Evolutionary conservation across 2,113 vertebrate genomes (phyloP), one percentile per base, ranked within the genome.

Genomic region (Tragelaphus strepsiceros): DNA sequence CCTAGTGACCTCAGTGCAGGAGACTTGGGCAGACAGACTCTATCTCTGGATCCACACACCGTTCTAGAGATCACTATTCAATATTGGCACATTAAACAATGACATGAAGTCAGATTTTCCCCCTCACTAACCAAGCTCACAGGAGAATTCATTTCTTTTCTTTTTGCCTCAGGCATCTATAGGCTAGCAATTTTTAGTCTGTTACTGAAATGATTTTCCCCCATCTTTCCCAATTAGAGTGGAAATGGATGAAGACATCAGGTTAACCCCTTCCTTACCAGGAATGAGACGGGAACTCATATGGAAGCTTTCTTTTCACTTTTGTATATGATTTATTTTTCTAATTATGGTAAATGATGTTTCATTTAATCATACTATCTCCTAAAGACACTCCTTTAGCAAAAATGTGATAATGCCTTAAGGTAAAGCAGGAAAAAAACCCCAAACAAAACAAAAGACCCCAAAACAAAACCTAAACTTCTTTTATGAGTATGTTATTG

Each of bases 111-210:
- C 98, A 99, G 98, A 98, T 32, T 81, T 97, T 97, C 98, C 97
- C 97, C 97, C 96, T 98, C 98, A 98, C 98, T 99, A 99, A 99
- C 98, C 98, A 97, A 99, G 98, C 98, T 99, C 99, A 99, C 99
- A 77, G 97, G 99, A 99, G 99, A 99, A 98, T 98, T 98, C 94
- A 96, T 98, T 97, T 98, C 88, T 93, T 67, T 89, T 90, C 95
- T 92, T 82, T 99, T 98, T 99, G 99, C 99, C 99, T 99, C 93
- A 71, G 99, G 99, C 99, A 82, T 98, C 98, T 98, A 98, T 97
- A 98, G 98, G 98, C 98, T 97, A 98, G 99, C 99, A 99, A 99
- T 99, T 99, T 98, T 99, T 99, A 98, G 99, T 99, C 99, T 97
- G 94, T 98, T 98, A 98, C 99, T 99, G 97, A 98, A 99, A 99